These are phyloP conservation scores for Latheticus oryzae DNA, from an alignment of 2,888 invertebrate genomes.

Conservation along the genomic window DNA sequence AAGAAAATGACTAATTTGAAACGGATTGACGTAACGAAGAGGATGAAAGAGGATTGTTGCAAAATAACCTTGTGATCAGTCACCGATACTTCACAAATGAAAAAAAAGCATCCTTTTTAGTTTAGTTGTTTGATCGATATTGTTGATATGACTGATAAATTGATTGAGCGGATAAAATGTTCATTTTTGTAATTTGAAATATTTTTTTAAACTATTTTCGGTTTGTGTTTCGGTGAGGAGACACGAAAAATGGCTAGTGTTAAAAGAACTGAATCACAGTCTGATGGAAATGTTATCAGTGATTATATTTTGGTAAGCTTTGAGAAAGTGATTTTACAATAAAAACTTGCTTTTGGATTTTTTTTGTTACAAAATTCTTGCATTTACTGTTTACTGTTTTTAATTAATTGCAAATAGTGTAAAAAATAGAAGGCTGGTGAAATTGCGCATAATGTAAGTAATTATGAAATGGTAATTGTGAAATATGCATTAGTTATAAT, in stretches of 20 bases:
- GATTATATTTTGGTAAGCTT: conserved; percentile 30
- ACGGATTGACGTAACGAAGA: conserved; percentile 5
- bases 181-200: neutral
- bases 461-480: no score
- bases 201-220: no score
- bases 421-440: conserved; percentile 10
- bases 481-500: no score
- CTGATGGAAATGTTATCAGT: conserved; percentile 32
- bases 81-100: conserved; percentile 3
- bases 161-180: conserved; percentile 1
- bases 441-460: no score
- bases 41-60: conserved; percentile 5
- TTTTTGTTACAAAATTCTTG: neutral
- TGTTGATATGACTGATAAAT: no score
- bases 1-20: conserved; percentile 15
- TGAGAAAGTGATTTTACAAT: conserved; percentile 2
- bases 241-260: conserved; percentile 14
- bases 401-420: no score
- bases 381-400: no score
- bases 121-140: conserved; percentile 2
- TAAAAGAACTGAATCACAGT: conserved; percentile 4
- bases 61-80: conserved; percentile 27
- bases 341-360: conserved; percentile 4
- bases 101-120: conserved; percentile 3
- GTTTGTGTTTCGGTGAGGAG: no score